These are phyloP conservation scores for Gobionotothen gibberifrons DNA, from an alignment of 2,797 vertebrate species.

Conservation along the genomic window DNA sequence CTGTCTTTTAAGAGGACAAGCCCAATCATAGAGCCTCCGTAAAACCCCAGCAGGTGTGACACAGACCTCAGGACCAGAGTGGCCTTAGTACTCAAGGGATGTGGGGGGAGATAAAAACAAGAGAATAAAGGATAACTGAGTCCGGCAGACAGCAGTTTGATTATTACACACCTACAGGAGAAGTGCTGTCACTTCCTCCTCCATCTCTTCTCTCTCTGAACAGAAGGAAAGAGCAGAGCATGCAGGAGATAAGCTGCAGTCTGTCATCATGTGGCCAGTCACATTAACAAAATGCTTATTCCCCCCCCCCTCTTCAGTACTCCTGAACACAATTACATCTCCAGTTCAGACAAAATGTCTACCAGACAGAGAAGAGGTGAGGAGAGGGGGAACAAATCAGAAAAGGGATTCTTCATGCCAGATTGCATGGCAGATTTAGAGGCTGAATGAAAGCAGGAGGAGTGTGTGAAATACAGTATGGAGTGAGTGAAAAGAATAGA, in stretches of 20 bases:
- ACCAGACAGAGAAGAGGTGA: constrained; percentile 26
- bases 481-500: constrained; percentile 1
- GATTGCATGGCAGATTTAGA: constrained; percentile 33
- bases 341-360: constrained; percentile 27
- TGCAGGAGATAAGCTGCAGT: constrained; percentile 36
- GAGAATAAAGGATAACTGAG: background rate
- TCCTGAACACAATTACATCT: constrained; percentile 40
- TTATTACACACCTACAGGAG: background rate
- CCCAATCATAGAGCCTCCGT: constrained; percentile 32
- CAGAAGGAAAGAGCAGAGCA: background rate
- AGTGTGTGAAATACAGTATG: constrained; percentile 15
- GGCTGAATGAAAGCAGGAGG: constrained; percentile 27
- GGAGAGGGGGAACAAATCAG: constrained; percentile 28
- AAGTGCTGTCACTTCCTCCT: background rate
- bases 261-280: constrained; percentile 50
- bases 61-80: constrained; percentile 28
- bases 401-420: background rate
- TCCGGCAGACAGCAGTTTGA: constrained; percentile 14
- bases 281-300: constrained; percentile 43
- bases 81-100: background rate
- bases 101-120: constrained; percentile 6
- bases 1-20: constrained; percentile 50
- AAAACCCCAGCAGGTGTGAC: constrained; percentile 54
- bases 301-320: background rate
- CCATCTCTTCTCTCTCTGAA: background rate